phyloP scores from a whole-genome alignment of 2,797 vertebrate genomes.

The Alauda arvensis region DNA sequence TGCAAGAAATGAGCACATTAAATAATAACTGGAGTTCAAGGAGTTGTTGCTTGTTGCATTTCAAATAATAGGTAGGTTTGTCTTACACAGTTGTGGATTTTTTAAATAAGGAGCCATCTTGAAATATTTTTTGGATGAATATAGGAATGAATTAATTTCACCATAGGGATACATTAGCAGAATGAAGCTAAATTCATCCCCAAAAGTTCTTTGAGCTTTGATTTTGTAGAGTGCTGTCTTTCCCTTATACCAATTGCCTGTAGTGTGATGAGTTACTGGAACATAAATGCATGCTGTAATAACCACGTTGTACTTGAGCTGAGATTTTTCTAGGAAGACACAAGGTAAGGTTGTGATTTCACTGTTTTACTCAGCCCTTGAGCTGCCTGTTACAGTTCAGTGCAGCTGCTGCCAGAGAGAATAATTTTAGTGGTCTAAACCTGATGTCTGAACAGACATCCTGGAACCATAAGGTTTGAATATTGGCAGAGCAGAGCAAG shows the following conservation, averaged over 20 bases:
- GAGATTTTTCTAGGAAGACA: conserved; percentile 39
- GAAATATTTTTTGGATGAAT: neutral
- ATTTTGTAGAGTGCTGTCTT: neutral
- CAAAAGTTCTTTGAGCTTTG: neutral
- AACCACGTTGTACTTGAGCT: conserved; percentile 20
- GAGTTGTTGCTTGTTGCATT: neutral
- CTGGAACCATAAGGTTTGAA: conserved; percentile 15
- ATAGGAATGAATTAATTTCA: neutral
- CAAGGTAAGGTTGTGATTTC: neutral
- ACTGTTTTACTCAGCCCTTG: conserved; percentile 31
- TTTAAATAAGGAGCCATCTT: neutral
- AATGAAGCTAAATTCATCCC: neutral
- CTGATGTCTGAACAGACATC: conserved; percentile 12
- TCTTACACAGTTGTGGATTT: neutral
- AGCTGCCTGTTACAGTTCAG: conserved; percentile 34
- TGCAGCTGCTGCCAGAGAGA: neutral
- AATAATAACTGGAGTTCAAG: neutral
- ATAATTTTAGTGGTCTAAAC: neutral
- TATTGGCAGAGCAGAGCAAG: conserved; percentile 10
- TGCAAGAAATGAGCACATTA: neutral
- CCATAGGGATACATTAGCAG: neutral
- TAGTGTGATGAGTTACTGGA: neutral
- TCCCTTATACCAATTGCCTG: neutral
- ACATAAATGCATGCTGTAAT: neutral
- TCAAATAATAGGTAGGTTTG: neutral